A percentile compares a stretch with the other conserved stretches of the same genome.
Evolutionary conservation across 2,888 invertebrate genomes (phyloP).

Genomic region (Tholera decimalis): DNA sequence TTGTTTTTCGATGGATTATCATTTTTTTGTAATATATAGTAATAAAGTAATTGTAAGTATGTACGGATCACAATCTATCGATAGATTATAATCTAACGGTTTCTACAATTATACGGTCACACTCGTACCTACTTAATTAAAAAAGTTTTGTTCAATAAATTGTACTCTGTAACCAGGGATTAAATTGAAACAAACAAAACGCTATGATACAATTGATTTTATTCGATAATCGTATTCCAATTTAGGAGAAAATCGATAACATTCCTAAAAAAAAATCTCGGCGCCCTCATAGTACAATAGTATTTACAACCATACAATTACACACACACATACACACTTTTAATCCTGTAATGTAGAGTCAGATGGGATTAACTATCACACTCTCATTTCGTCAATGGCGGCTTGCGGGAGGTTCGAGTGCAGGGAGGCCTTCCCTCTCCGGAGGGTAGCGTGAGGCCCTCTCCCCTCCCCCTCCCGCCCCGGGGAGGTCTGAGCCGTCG

Average conservation of each 20-base stretch:
- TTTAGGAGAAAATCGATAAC: slow-evolving; percentile 83
- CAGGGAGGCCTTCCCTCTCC: slow-evolving; percentile 85
- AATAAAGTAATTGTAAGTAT: no score
- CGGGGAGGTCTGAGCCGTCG: slow-evolving; percentile 86
- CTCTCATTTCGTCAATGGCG: slow-evolving; percentile 97
- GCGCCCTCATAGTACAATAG: slow-evolving; percentile 66
- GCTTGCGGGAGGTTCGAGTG: slow-evolving; percentile 94
- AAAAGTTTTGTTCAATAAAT: no score
- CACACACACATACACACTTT: slow-evolving; percentile 71
- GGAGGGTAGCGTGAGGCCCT: slow-evolving; percentile 85
- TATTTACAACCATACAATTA: slow-evolving; percentile 83
- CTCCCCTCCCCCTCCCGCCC: slow-evolving; percentile 76
- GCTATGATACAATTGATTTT: slow-evolving; percentile 80
- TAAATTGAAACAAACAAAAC: slow-evolving; percentile 50
- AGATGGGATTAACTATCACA: slow-evolving; percentile 93
- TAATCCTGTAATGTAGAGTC: slow-evolving; percentile 79
- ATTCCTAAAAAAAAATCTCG: slow-evolving; percentile 77
- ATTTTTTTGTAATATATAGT: no score
- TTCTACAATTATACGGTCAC: no score
- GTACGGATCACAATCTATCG: no score
- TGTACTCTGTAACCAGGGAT: background rate
- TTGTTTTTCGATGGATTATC: no score
- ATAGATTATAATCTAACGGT: no score
- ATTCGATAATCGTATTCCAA: slow-evolving; percentile 85
- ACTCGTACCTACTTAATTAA: no score